Base-by-base conservation (phyloP, 2,113 vertebrate species). In the Tauraco erythrolophus region DNA sequence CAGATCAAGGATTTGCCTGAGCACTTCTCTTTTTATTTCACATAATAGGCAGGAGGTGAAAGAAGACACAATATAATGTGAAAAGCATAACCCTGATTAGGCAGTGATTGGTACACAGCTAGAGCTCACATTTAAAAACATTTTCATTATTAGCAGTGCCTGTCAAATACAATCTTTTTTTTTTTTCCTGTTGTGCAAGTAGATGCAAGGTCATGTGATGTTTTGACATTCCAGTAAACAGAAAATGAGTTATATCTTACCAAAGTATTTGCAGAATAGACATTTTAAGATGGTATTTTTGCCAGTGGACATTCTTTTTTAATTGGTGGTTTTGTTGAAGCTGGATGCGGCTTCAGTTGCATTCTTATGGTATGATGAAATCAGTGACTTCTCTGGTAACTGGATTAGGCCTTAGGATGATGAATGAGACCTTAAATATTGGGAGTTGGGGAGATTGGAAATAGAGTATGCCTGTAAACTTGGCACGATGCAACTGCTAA, bases 51-150 rank as follows among this genome's bases (percentile, higher is more conserved):
- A 98, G 97, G 96, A 98, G 97, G 97, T 98, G 98, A 98, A 98
- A 97, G 97, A 97, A 98, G 98, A 98, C 97, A 98, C 97, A 97
- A 97, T 97, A 80, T 98, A 98, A 99, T 98, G 97, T 98, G 96
- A 98, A 98, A 98, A 98, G 88, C 94, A 90, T 92, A 96, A 96
- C 97, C 98, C 98, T 98, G 99, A 98, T 98, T 98, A 98, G 97
- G 97, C 93, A 33, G 95, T 95, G 97, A 98, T 97, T 95, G 98
- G 96, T 96, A 89, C 11, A 92, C 90, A 96, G 95, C 94, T 97
- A 92, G 95, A 96, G 92, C 95, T 98, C 94, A 97, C 96, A 94
- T 95, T 98, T 97, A 94, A 98, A 98, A 98, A 96, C 95, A 96
- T 97, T 98, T 98, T 97, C 41, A 58, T 98, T 98, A 98, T 96